These are phyloP conservation scores for Patella ulyssiponensis DNA, from an alignment of 2,888 invertebrate genomes.

Conservation along the genomic window DNA sequence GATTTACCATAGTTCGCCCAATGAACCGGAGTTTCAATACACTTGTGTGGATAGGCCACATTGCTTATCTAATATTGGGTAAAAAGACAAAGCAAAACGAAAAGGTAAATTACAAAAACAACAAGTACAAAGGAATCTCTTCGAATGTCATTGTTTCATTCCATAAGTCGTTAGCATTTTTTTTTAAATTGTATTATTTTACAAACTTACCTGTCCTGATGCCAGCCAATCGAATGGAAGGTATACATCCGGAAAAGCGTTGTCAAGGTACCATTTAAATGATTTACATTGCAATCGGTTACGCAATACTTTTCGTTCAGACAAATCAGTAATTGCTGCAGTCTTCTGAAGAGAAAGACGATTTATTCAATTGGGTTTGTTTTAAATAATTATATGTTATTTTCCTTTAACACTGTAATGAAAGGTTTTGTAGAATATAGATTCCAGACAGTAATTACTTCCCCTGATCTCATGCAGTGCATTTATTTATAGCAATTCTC, in stretches of 20 bases:
- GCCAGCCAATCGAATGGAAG: conserved; percentile 36
- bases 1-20: conserved; percentile 18
- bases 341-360: no score
- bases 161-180: no score
- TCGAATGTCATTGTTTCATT: no score
- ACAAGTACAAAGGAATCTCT: no score
- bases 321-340: conserved; percentile 33
- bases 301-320: conserved; percentile 34
- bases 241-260: conserved; percentile 42
- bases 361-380: no score
- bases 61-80: neutral
- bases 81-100: neutral
- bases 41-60: conserved; percentile 1
- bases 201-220: conserved; percentile 39
- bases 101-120: neutral
- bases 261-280: conserved; percentile 45
- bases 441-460: no score
- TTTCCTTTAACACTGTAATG: no score
- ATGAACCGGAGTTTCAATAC: conserved; percentile 32
- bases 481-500: no score
- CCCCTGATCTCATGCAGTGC: no score
- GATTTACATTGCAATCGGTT: conserved; percentile 38
- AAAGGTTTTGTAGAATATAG: no score
- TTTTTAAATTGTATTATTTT: no score
- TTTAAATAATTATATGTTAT: no score